Evolutionary conservation across 1,140 invertebrate species (phyloP), one percentile per base, ranked within the genome.

Genomic region (Cyphomyrmex costatus): DNA sequence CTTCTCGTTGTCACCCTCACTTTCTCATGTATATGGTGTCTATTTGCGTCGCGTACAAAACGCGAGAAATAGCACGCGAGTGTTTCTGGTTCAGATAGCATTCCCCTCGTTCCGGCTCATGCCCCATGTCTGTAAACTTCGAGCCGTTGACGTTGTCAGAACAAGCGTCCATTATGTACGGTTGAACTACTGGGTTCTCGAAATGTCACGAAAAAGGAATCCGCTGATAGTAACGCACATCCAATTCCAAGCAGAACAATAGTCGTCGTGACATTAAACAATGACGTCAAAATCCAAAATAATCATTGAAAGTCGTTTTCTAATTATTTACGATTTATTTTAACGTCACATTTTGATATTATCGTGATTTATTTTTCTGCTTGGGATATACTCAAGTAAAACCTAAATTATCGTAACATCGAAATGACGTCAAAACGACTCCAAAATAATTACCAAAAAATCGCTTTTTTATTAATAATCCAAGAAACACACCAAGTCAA

Each of bases 1-100:
- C 42, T 49, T 53, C 19, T 70, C 46, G 46, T 56, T 36, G 63
- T 65, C 30, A 2, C 3, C n/a, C 16, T 61, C 27, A 16, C 14
- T 33, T 63, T 49, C n/a, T 66, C 36, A 16, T 58, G 74, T 77
- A 77, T 78, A 77, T 78, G 74, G 58, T 24, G 53, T 60, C 33
- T 24, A 30, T 19, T 63, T 16, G 51, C n/a, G 8, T 42, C 74
- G 58, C 19, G 16, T 46, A 42, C 46, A 7, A 7, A 51, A 19
- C 46, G 46, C 77, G 27, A 51, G 19, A 49, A n/a, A 65, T 65
- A 27, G 46, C 27, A 33, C 27, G 76, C n/a, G 27, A 51, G 14
- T 19, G 8, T 51, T 79, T 53, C 46, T n/a, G 12, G 36, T 77
- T 46, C 36, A 46, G 3, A 12, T 74, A 6, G 10, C 12, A 16